Evolutionary conservation across 2,797 vertebrate genomes (phyloP), one percentile per base, ranked within the genome.

Genomic region (Pangasius macronema): DNA sequence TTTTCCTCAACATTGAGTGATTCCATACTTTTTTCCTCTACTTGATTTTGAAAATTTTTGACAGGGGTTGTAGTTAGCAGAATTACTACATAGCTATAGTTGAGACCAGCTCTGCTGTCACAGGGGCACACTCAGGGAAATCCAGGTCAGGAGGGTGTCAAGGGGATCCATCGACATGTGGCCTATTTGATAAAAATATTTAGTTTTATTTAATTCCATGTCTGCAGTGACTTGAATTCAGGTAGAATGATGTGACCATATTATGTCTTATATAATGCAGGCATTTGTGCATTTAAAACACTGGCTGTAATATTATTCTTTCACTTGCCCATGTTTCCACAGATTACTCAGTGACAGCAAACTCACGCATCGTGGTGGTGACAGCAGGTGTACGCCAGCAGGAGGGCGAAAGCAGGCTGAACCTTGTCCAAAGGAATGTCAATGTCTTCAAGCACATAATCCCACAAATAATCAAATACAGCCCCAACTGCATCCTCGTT

Each of bases 371-470:
- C 0, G 98, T 99, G 3, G 96, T 99, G 77, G 95, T 99, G 57
- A 98, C 98, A 0, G 98, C 98, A 0, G 98, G 98, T 0, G 98
- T 98, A 6, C 97, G 98, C 1, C 98, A 99, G 93, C 98, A 99
- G 92, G 98, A 99, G 85, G 98, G 98, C 0, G 98, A 99, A 94
- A 99, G 97, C 89, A 96, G 98, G 3, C 96, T 99, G 53, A 98
- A 99, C 90, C 94, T 99, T 92, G 98, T 99, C 46, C 98, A 99
- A 94, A 97, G 98, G 86, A 99, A 99, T 0, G 97, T 99, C 82
- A 97, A 97, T 2, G 97, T 99, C 92, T 99, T 99, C 95, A 99
- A 97, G 88, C 95, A 96, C 91, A 98, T 99, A 79, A 94, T 99
- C 89, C 98, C 98, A 10, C 97, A 99, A 94, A 93, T 99, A 0